phyloP scores from a whole-genome alignment of 2,888 invertebrate genomes.

The Halictus quadricinctus region DNA sequence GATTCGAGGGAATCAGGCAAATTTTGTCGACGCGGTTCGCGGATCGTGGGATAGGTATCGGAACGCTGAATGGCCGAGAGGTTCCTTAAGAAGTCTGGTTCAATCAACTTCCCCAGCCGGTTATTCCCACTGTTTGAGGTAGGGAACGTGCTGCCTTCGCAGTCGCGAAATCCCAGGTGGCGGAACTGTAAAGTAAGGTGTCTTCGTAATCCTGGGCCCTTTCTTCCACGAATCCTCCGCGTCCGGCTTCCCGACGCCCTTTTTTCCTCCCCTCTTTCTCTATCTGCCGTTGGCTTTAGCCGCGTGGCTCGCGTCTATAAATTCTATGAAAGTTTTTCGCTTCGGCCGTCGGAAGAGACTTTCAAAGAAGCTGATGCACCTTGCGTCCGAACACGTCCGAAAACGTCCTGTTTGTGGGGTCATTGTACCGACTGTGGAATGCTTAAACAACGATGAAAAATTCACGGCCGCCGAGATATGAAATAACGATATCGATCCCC shows the following conservation, averaged over 20 bases:
- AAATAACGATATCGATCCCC: neutral
- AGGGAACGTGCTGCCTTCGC: constrained; percentile 39
- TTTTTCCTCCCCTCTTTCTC: neutral
- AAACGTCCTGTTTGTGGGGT: constrained; percentile 16
- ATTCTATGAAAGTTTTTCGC: constrained; percentile 28
- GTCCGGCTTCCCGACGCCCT: neutral
- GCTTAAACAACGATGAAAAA: constrained; percentile 25
- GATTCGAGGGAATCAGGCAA: neutral
- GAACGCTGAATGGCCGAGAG: constrained; percentile 32
- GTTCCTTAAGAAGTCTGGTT: constrained; percentile 57
- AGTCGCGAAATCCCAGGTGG: constrained; percentile 35
- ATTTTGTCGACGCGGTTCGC: constrained; percentile 19
- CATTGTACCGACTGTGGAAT: constrained; percentile 25
- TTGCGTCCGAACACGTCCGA: neutral
- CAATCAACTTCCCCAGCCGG: constrained; percentile 55
- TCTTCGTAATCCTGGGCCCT: constrained; percentile 24
- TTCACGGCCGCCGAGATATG: constrained; percentile 12
- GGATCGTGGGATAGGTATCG: constrained; percentile 50
- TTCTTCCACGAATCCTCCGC: neutral
- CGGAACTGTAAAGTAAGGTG: constrained; percentile 28
- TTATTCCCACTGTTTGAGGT: constrained; percentile 49
- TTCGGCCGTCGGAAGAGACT: neutral
- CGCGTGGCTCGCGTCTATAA: constrained; percentile 4
- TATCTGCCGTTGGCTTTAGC: neutral
- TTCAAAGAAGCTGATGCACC: neutral